These are phyloP conservation scores for Dasypolia templi DNA, from an alignment of 2,888 invertebrate genomes.

Conservation along the genomic window DNA sequence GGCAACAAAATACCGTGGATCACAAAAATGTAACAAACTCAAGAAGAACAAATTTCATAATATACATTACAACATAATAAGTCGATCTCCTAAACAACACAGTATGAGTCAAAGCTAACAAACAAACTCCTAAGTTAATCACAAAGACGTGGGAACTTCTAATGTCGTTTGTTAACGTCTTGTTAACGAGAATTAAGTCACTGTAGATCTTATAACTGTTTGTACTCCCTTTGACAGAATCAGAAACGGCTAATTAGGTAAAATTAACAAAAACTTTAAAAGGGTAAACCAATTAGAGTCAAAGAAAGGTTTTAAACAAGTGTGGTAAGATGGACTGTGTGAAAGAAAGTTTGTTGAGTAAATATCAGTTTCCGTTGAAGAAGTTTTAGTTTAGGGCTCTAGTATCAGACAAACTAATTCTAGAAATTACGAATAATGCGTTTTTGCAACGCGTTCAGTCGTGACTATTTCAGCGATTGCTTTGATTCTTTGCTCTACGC, in stretches of 20 bases:
- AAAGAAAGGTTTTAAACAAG: constrained; percentile 38
- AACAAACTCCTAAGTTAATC: constrained; percentile 62
- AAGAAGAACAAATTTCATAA: constrained; percentile 19
- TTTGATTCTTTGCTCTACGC: not conserved
- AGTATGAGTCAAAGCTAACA: constrained; percentile 49
- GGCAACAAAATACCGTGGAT: constrained; percentile 3
- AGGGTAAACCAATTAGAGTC: constrained; percentile 42
- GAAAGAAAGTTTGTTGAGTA: constrained; percentile 18
- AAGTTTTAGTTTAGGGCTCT: not conserved
- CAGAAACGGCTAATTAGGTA: constrained; percentile 45
- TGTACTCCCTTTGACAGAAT: constrained; percentile 45
- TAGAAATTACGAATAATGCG: not conserved
- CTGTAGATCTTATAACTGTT: constrained; percentile 41
- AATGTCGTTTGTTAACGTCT: constrained; percentile 63
- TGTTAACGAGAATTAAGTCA: constrained; percentile 63
- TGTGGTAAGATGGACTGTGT: constrained; percentile 9
- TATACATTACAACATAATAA: constrained; percentile 43
- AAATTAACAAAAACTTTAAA: constrained; percentile 48
- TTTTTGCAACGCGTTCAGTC: not conserved
- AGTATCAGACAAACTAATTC: not conserved
- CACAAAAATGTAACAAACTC: constrained; percentile 17
- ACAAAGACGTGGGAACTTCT: constrained; percentile 48
- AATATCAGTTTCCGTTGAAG: not conserved
- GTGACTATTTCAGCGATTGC: not conserved
- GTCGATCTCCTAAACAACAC: constrained; percentile 45